These are phyloP conservation scores for Glossophaga mutica DNA, from an alignment of 2,797 vertebrate genomes.

Conservation along the genomic window DNA sequence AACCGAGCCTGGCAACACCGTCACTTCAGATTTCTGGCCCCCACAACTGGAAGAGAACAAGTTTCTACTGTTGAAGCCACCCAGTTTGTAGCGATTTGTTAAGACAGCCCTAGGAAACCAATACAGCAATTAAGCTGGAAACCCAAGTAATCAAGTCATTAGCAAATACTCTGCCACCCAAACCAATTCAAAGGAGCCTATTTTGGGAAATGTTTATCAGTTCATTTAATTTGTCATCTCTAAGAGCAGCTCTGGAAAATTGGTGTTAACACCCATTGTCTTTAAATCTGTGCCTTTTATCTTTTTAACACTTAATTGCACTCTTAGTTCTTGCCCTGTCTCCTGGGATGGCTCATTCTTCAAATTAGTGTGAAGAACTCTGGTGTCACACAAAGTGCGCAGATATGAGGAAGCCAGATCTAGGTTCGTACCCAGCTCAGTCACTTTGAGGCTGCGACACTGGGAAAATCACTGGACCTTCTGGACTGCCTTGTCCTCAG, in stretches of 20 bases:
- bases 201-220: conserved; percentile 29
- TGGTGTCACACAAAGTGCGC: not conserved
- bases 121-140: not conserved
- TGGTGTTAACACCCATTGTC: not conserved
- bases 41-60: not conserved
- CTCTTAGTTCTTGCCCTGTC: not conserved
- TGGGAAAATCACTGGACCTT: not conserved
- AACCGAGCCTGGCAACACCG: not conserved
- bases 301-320: not conserved
- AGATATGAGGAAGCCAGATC: not conserved
- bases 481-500: not conserved
- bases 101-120: not conserved
- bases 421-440: not conserved
- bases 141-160: conserved; percentile 30
- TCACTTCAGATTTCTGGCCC: not conserved
- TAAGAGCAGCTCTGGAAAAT: conserved; percentile 29
- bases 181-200: not conserved
- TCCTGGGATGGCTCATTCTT: not conserved
- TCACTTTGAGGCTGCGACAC: not conserved
- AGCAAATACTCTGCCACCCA: conserved; percentile 2
- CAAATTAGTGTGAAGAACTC: not conserved
- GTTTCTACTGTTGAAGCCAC: conserved; percentile 10
- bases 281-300: not conserved
- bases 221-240: conserved; percentile 40
- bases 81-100: not conserved